Percentiles rank a stretch among this genome's conserved stretches.
Conservation (phyloP, 1,140 invertebrate species). For the Drosophila parvula region DNA sequence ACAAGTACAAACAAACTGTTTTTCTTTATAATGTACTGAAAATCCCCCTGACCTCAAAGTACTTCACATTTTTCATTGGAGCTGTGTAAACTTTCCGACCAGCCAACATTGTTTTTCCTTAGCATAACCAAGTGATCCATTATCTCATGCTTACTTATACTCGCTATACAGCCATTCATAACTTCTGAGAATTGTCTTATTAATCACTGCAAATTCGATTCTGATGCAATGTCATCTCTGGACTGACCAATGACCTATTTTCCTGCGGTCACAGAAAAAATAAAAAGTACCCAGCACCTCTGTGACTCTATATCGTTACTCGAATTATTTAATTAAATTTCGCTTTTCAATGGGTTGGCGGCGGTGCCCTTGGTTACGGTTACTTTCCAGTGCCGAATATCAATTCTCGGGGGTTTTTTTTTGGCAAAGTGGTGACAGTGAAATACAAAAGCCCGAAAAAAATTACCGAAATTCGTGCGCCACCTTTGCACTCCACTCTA, state of each 20-base stretch:
- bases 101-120: slow-evolving; percentile 3
- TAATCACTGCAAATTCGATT: slow-evolving; percentile 17
- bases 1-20: slow-evolving; percentile 1
- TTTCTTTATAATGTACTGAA: slow-evolving; percentile 1
- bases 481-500: slow-evolving; percentile 24
- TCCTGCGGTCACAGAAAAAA: slow-evolving; percentile 11
- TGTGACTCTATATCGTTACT: slow-evolving; percentile 3
- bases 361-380: slow-evolving; percentile 47
- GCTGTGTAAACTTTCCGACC: slow-evolving; percentile 17
- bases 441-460: slow-evolving; percentile 15
- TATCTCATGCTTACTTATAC: slow-evolving; percentile 3
- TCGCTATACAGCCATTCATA: slow-evolving; percentile 24
- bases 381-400: slow-evolving; percentile 42
- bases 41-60: slow-evolving; percentile 16
- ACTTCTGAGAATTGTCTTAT: slow-evolving; percentile 29
- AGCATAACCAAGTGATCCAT: slow-evolving; percentile 15
- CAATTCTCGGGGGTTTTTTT: slow-evolving; percentile 66
- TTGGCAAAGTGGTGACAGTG: slow-evolving; percentile 18
- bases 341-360: slow-evolving; percentile 38
- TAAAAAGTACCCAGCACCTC: slow-evolving; percentile 13
- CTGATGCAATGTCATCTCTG: slow-evolving; percentile 13
- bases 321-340: slow-evolving; percentile 34
- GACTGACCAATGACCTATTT: slow-evolving; percentile 33
- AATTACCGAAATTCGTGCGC: slow-evolving; percentile 23
- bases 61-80: slow-evolving; percentile 12